Conservation (phyloP, 2,113 vertebrate genomes). For the Chaetodon auriga region DNA sequence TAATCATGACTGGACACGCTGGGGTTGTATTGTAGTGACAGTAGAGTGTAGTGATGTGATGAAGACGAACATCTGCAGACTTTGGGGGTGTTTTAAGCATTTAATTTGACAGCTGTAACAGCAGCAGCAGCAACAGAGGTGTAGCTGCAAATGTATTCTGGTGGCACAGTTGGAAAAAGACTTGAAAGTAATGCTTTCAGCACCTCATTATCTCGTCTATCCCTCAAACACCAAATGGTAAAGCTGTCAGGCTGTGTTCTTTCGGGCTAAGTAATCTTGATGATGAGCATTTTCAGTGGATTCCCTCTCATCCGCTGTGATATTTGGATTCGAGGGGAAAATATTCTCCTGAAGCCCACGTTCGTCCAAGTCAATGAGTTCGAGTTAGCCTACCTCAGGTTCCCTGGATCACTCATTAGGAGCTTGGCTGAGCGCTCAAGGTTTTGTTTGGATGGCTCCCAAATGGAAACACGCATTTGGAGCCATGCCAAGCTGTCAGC, state of each 20-base stretch:
- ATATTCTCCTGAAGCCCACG: slow-evolving; percentile 32
- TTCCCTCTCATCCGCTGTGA: slow-evolving; percentile 31
- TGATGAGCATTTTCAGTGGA: slow-evolving; percentile 46
- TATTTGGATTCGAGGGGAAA: slow-evolving; percentile 38
- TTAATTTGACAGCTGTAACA: slow-evolving; percentile 43
- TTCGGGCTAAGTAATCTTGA: slow-evolving; percentile 21
- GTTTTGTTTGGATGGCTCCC: slow-evolving; percentile 81
- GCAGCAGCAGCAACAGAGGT: slow-evolving; percentile 25
- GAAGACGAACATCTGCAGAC: slow-evolving; percentile 20
- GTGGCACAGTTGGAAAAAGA: slow-evolving; percentile 1
- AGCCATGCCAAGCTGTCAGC: slow-evolving; percentile 71
- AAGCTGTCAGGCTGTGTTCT: slow-evolving; percentile 45
- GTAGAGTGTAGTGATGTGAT: not conserved
- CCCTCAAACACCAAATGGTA: slow-evolving; percentile 22
- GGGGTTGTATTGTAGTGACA: slow-evolving; percentile 21
- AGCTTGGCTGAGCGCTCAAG: slow-evolving; percentile 68
- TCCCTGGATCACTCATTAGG: slow-evolving; percentile 74
- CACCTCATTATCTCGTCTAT: slow-evolving; percentile 48
- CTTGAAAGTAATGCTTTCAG: slow-evolving; percentile 41
- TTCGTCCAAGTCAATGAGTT: slow-evolving; percentile 72
- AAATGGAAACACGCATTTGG: slow-evolving; percentile 81
- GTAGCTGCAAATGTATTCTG: slow-evolving; percentile 22
- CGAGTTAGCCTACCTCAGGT: slow-evolving; percentile 50
- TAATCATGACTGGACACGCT: slow-evolving; percentile 29
- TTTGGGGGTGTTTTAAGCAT: slow-evolving; percentile 5